Evolutionary conservation across 1,140 invertebrate genomes (phyloP), one percentile per base, ranked within the genome.

Genomic region (Drosophila virilis): DNA sequence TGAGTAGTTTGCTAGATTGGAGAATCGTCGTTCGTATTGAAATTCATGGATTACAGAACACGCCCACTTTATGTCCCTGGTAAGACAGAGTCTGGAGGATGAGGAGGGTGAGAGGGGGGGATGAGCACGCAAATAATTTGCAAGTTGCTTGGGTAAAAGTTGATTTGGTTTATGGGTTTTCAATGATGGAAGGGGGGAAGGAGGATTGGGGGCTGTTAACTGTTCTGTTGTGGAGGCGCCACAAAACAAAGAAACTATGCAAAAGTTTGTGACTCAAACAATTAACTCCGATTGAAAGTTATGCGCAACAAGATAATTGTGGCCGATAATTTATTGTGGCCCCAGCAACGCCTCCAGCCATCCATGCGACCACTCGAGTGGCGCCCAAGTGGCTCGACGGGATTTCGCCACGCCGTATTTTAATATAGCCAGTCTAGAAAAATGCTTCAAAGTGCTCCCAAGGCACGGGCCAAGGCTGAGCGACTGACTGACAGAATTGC

Each of bases 271-370:
- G 83, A 78, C 77, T 78, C 80, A 77, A 89, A 80, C 80, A 88
- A 88, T 88, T 88, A 88, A 82, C 84, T 75, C 65, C 80, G 80
- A 88, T 88, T 89, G 84, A 77, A 84, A 88, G 80, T 89, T 89
- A 69, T 84, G 82, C 78, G 40, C 54, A 71, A 67, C 66, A 68
- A 67, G 64, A 58, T 66, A 78, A 86, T 85, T 81, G 78, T 76
- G 62, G 43, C 48, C 45, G 6, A 69, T 40, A 76, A 73, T 76
- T 76, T 72, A 72, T 72, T 72, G 61, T 60, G 74, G 54, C 17
- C 40, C 42, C 32, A 61, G 28, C 65, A 66, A 58, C 50, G 55
- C 64, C 72, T 68, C 22, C 57, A 52, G 66, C 45, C 58, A 52
- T 61, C 43, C 38, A 52, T 17, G 10, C 13, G 3, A 42, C 28